Conservation (phyloP, 2,113 vertebrate species). For the Brienomyrus longianalis region DNA sequence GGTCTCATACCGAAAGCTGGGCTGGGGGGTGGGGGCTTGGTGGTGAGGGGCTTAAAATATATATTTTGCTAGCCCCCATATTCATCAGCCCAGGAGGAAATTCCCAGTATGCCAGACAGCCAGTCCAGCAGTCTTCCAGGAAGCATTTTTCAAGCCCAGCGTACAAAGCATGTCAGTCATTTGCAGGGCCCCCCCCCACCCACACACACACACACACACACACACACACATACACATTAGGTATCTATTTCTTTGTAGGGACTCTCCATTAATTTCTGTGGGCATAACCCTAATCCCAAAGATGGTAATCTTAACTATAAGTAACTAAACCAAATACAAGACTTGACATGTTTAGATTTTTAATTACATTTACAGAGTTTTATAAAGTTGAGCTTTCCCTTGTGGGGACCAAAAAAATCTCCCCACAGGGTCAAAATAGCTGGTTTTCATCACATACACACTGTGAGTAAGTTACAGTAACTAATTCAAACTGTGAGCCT, state of each 20-base stretch:
- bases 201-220: no score
- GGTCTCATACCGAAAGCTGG: neutral
- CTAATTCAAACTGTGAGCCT: neutral
- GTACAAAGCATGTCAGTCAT: neutral
- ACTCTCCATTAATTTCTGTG: no score
- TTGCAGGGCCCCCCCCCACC: no score
- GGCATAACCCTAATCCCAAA: no score
- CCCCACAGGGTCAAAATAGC: neutral
- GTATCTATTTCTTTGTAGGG: neutral
- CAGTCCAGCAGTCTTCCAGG: neutral
- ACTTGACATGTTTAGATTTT: neutral
- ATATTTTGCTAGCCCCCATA: neutral
- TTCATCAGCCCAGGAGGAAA: neutral
- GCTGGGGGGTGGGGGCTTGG: no score
- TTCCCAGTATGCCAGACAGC: neutral
- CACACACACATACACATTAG: no score
- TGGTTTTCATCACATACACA: neutral
- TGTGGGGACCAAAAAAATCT: neutral
- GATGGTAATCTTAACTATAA: neutral
- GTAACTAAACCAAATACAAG: neutral
- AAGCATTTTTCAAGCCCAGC: neutral
- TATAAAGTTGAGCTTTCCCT: neutral
- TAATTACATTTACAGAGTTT: neutral
- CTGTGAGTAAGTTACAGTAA: neutral
- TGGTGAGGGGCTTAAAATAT: neutral